Conservation (phyloP, 2,113 vertebrate genomes). For the Cinclus cinclus region DNA sequence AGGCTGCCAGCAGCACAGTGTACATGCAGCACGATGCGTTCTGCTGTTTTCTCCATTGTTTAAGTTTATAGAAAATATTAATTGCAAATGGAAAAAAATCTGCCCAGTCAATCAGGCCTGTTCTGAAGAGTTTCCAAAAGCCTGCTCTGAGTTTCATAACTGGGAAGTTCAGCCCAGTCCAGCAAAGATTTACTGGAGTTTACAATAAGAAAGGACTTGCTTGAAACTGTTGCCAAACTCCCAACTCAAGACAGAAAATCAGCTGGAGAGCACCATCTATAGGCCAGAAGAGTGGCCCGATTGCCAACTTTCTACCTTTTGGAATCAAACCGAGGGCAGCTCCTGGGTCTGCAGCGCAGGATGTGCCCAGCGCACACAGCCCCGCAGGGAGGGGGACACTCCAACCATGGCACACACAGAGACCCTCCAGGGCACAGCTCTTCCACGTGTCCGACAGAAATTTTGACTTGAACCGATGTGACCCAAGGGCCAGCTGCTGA, state of each 20-base stretch:
- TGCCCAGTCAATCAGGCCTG: background rate
- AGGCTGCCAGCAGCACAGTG: conserved; percentile 11
- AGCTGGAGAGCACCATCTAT: conserved; percentile 54
- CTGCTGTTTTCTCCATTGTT: background rate
- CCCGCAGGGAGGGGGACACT: background rate
- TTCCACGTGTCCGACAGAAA: background rate
- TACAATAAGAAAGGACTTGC: background rate
- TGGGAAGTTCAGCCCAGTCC: background rate
- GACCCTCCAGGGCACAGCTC: fast-evolving
- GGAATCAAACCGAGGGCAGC: fast-evolving
- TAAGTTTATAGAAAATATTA: conserved; percentile 22
- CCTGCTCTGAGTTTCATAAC: background rate
- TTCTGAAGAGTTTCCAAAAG: background rate
- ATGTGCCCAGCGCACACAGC: background rate
- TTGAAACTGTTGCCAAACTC: background rate
- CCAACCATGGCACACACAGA: fast-evolving
- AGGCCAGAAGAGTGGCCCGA: background rate
- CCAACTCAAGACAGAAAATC: background rate
- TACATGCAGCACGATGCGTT: background rate
- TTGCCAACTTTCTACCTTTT: fast-evolving
- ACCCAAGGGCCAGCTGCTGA: background rate
- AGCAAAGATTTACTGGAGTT: background rate
- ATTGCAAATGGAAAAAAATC: conserved; percentile 28
- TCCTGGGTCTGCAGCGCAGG: fast-evolving
- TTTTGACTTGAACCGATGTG: fast-evolving